Conservation (phyloP, 2,888 invertebrate genomes). For the Pandemis corylana region DNA sequence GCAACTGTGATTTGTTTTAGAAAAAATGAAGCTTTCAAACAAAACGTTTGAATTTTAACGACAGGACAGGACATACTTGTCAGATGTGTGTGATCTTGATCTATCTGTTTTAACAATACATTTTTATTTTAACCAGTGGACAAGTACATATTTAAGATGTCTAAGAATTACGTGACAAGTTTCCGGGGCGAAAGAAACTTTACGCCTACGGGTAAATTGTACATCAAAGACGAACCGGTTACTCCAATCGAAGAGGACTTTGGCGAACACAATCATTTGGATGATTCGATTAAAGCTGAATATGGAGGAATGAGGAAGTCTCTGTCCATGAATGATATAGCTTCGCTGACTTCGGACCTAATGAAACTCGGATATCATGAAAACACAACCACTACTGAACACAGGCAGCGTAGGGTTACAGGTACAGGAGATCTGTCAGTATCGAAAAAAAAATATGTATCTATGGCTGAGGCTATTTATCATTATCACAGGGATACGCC, state of each 20-base stretch:
- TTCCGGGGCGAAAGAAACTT: conserved; percentile 71
- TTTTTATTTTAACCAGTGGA: conserved; percentile 44
- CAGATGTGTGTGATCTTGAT: neutral
- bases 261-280: conserved; percentile 64
- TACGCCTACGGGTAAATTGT: conserved; percentile 61
- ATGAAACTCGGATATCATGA: conserved; percentile 36
- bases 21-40: conserved; percentile 21
- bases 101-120: neutral
- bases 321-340: conserved; percentile 74
- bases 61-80: neutral
- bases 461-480: conserved; percentile 85
- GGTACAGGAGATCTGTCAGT: conserved; percentile 52
- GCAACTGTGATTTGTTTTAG: neutral
- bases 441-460: conserved; percentile 80
- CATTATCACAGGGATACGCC: conserved; percentile 86
- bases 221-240: conserved; percentile 70
- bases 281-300: conserved; percentile 59
- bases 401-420: conserved; percentile 58
- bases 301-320: conserved; percentile 68
- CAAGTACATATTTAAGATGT: conserved; percentile 56
- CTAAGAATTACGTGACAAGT: conserved; percentile 66
- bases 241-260: conserved; percentile 73
- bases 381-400: conserved; percentile 48
- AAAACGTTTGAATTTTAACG: conserved; percentile 33
- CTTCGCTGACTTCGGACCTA: conserved; percentile 50